Conservation (phyloP, 2,888 invertebrate species). For the Aquatica leii region DNA sequence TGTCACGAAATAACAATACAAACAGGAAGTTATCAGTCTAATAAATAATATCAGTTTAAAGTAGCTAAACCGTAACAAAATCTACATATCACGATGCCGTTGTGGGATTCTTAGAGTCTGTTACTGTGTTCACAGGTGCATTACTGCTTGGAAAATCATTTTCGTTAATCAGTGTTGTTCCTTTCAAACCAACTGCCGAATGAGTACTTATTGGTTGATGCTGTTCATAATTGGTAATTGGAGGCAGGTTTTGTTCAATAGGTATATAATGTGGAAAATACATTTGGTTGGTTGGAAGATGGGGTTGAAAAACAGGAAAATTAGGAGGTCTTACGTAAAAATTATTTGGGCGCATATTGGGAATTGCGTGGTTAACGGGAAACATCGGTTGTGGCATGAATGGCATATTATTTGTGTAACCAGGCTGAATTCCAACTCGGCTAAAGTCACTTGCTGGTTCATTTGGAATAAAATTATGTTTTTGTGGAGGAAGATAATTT, state of each 20-base stretch:
- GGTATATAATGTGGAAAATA: neutral
- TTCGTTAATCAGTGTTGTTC: neutral
- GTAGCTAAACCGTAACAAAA: slow-evolving; percentile 17
- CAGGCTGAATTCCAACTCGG: neutral
- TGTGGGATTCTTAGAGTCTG: neutral
- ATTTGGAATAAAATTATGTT: neutral
- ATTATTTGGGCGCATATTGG: neutral
- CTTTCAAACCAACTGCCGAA: neutral
- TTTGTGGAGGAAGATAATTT: neutral
- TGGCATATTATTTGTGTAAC: slow-evolving; percentile 9
- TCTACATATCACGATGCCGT: slow-evolving; percentile 8
- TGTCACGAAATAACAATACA: slow-evolving; percentile 21
- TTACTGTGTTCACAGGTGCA: neutral
- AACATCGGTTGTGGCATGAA: slow-evolving; percentile 13
- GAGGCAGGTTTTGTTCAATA: neutral
- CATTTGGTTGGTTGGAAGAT: neutral
- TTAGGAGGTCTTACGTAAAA: neutral
- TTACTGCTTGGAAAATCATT: neutral
- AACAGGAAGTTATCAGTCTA: slow-evolving; percentile 32
- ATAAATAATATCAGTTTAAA: slow-evolving; percentile 31
- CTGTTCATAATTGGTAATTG: neutral
- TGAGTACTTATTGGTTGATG: neutral
- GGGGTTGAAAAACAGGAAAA: neutral
- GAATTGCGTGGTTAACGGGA: slow-evolving; percentile 1
- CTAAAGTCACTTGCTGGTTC: slow-evolving; percentile 3